Base-by-base conservation (phyloP, 2,797 vertebrate species). In the Morus bassanus region DNA sequence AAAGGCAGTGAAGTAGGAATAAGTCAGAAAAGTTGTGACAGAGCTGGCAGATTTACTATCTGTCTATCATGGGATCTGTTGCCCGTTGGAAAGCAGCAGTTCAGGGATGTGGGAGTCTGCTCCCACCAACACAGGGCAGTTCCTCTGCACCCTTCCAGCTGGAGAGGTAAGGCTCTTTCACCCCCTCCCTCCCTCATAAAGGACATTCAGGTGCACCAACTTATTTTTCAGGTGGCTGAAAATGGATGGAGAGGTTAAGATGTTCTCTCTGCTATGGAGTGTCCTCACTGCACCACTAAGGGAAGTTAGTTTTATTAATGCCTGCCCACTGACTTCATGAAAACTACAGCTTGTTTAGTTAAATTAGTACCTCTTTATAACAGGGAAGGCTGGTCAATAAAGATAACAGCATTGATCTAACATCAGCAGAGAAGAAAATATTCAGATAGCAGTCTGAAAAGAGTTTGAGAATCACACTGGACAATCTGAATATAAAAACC, bases 41-140 rank as follows among this genome's bases (percentile, higher is more conserved):
- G 13, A 13, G 19, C 22, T 59, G 19, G 5, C 37, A 51, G 46
- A 78, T 89, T 56, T 86, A 37, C 17, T 53, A 0, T 67, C 21
- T 35, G 2, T 69, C n/a, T 81, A 2, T 46, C 11, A 39, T 1
- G 0, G 11, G 2, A 4, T 70, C 15, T 69, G 17, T 31, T 59
- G 13, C 7, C 33, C 5, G 1, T 25, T 67, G 43, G 48, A 92
- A 84, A 92, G 33, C 18, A 61, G 43, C 3, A 5, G 67, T 84
- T 76, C 45, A n/a, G 43, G 6, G 16, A 14, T 39, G 5, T 39
- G 25, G 7, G 19, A 43, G 6, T 54, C 11, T 54, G 17, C 19
- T 72, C 19, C 17, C 15, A 33, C 14, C 9, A 0, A 17, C 12
- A 3, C 0, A 2, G 9, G 41, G 4, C 22, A 75, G 8, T 17